phyloP scores from a whole-genome alignment of 2,888 invertebrate species.

The Cryptus viduatorius region DNA sequence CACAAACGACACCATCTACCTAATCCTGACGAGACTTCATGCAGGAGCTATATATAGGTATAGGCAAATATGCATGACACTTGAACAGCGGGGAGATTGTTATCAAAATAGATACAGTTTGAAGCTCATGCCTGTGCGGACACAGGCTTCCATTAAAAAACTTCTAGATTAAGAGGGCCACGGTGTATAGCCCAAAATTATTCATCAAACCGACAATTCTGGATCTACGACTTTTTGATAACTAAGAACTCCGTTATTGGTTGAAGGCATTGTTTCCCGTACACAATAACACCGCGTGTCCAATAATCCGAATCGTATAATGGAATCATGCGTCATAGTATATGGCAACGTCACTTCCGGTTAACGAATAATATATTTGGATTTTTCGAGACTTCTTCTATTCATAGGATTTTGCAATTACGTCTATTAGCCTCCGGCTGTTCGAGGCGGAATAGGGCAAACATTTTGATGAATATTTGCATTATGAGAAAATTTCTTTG shows the following conservation, averaged over 20 bases:
- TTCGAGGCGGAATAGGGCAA: background rate
- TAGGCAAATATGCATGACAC: background rate
- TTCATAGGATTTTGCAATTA: background rate
- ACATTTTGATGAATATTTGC: constrained; percentile 1
- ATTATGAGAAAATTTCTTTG: constrained; percentile 15
- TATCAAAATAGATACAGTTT: constrained; percentile 4
- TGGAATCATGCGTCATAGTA: background rate
- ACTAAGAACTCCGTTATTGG: too few relatives aligned
- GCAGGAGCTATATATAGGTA: background rate
- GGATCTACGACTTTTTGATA: background rate
- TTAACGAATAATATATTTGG: background rate
- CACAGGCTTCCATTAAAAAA: background rate
- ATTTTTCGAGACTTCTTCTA: background rate
- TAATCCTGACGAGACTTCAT: background rate
- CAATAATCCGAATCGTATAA: background rate
- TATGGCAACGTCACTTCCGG: background rate
- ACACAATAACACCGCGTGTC: background rate
- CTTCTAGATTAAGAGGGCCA: background rate
- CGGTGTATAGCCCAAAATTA: background rate
- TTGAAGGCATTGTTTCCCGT: background rate
- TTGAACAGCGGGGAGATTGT: background rate
- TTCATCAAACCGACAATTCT: background rate
- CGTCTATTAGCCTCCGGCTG: background rate
- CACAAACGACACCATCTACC: background rate
- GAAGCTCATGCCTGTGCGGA: background rate